Percentiles rank a stretch among this genome's conserved stretches.
Conservation (phyloP, 2,113 vertebrate genomes). For the Oenanthe melanoleuca region DNA sequence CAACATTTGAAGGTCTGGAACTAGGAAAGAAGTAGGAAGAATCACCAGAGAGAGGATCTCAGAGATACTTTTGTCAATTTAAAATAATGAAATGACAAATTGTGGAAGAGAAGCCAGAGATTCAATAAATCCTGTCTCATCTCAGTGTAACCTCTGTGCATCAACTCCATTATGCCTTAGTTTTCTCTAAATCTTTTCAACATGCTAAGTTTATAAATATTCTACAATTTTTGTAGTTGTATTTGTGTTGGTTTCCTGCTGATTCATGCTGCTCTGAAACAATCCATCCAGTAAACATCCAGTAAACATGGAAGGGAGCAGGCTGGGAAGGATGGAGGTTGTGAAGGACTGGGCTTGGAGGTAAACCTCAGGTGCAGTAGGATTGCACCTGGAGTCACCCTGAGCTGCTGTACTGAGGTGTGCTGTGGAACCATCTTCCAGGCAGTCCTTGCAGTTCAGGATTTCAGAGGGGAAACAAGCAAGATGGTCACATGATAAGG, state of each 20-base stretch:
- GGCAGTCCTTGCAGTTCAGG: neutral
- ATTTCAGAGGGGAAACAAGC: neutral
- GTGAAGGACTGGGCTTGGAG: neutral
- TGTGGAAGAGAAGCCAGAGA: neutral
- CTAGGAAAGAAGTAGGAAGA: neutral
- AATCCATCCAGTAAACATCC: neutral
- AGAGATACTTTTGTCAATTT: neutral
- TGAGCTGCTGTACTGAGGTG: neutral
- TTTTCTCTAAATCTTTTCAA: neutral
- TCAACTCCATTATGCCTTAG: neutral
- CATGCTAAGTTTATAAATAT: neutral
- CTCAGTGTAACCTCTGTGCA: neutral
- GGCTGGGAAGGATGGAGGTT: neutral
- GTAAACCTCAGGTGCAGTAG: fast-evolving
- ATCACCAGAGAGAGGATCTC: neutral
- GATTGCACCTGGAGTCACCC: neutral
- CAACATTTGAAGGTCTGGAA: neutral
- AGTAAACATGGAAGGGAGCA: neutral
- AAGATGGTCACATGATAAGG: fast-evolving
- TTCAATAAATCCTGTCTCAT: neutral
- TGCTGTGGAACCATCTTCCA: neutral
- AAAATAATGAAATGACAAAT: neutral
- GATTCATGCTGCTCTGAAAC: neutral
- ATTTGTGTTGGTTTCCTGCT: neutral
- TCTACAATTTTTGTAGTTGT: neutral